Evolutionary conservation across 1,140 invertebrate species (phyloP).

Genomic region (Nasonia longicornis): DNA sequence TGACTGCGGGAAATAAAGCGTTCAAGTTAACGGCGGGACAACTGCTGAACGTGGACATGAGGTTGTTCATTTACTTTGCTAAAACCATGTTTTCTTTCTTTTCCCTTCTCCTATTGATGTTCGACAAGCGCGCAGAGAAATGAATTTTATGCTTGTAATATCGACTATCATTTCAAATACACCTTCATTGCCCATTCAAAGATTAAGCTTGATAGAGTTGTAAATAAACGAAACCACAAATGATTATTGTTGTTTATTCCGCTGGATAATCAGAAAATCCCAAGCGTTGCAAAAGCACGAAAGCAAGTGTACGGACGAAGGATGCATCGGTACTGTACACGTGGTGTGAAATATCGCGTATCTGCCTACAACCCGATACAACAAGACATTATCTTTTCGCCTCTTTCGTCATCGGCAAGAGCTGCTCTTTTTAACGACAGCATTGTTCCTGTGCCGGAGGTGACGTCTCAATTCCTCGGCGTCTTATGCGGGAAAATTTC

Average conservation of each 20-base stretch:
- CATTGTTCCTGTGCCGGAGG: slow-evolving; percentile 49
- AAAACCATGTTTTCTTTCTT: background rate
- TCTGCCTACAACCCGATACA: slow-evolving; percentile 33
- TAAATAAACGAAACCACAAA: background rate
- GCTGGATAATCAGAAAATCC: too few species aligned
- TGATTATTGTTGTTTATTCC: background rate
- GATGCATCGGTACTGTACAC: background rate
- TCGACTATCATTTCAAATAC: background rate
- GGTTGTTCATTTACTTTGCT: background rate
- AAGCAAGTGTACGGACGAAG: background rate
- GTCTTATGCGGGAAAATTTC: slow-evolving; percentile 34
- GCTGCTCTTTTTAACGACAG: slow-evolving; percentile 56
- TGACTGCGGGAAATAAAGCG: background rate
- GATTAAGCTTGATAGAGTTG: background rate
- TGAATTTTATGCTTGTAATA: background rate
- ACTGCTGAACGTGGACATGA: background rate
- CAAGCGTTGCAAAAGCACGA: background rate
- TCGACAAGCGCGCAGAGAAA: background rate
- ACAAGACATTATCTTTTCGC: slow-evolving; percentile 41
- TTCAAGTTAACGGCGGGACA: background rate
- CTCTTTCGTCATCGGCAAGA: slow-evolving; percentile 33
- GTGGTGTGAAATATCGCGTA: slow-evolving; percentile 35
- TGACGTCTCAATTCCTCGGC: slow-evolving; percentile 44
- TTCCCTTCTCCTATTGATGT: background rate
- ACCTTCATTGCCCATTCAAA: background rate